phyloP scores from a whole-genome alignment of 2,888 invertebrate species.

The Neuroscelio doddi region DNA sequence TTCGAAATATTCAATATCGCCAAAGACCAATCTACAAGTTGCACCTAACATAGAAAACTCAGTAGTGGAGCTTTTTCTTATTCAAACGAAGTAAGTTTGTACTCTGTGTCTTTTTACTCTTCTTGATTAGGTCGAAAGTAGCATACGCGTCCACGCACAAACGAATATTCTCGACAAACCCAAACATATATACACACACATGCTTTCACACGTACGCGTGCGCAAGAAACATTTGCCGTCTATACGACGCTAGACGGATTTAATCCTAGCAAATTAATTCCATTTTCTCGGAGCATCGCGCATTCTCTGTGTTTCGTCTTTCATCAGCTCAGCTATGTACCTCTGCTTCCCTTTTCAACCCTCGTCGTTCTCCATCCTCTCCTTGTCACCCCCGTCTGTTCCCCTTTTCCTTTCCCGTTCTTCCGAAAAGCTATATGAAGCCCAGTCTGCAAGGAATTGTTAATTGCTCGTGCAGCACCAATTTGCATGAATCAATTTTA shows the following conservation, averaged over 20 bases:
- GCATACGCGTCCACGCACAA: no score
- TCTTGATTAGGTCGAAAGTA: no score
- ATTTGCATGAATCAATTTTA: constrained; percentile 72
- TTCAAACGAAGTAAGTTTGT: constrained; percentile 5
- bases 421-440: constrained; percentile 62
- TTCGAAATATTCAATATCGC: not conserved
- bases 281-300: constrained; percentile 71
- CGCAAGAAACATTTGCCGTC: constrained; percentile 61
- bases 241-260: constrained; percentile 65
- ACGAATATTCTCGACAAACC: no score
- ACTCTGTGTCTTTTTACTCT: no score
- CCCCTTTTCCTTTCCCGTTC: constrained; percentile 42
- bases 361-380: constrained; percentile 38
- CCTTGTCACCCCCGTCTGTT: constrained; percentile 21
- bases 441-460: constrained; percentile 70
- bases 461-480: constrained; percentile 71
- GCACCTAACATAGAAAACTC: not conserved
- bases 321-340: constrained; percentile 67
- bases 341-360: constrained; percentile 44
- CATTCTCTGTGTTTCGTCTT: constrained; percentile 71
- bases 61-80: not conserved
- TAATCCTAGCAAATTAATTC: constrained; percentile 71
- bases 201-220: constrained; percentile 54
- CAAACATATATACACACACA: no score
- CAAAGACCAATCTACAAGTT: not conserved